Evolutionary conservation across 2,797 vertebrate species (phyloP).

Genomic region (Pantherophis vulpinus): DNA sequence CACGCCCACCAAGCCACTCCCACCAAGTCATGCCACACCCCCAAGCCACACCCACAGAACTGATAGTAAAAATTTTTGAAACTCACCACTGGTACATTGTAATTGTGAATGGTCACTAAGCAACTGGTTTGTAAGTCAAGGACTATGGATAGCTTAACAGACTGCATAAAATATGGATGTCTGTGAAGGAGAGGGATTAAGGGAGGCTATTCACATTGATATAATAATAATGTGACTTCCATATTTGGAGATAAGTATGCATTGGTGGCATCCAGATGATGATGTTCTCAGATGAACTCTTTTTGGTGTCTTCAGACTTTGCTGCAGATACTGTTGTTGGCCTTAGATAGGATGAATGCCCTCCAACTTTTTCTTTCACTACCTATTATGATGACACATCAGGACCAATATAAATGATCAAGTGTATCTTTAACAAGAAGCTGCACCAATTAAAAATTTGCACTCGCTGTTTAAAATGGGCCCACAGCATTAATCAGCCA

Average conservation of each 20-base stretch:
- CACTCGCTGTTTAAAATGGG: not conserved
- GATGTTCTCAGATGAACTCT: not conserved
- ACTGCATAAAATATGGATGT: not conserved
- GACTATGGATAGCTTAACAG: not conserved
- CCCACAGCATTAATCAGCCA: conserved; percentile 4
- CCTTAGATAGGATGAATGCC: not conserved
- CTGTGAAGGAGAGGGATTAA: not conserved
- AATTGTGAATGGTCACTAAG: not conserved
- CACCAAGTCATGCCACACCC: too few relatives aligned
- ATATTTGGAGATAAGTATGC: not conserved
- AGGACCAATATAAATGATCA: conserved; percentile 2
- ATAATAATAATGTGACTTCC: not conserved
- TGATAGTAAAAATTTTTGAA: too few relatives aligned
- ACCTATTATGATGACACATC: not conserved
- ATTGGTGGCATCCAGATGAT: not conserved
- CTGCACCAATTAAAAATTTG: not conserved
- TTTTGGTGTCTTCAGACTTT: not conserved
- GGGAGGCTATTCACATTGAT: too few relatives aligned
- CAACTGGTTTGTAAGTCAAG: not conserved
- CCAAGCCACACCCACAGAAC: too few relatives aligned
- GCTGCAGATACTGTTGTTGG: not conserved
- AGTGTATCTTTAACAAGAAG: not conserved
- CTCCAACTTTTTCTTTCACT: not conserved
- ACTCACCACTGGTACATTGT: not conserved
- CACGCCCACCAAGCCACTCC: too few relatives aligned